Evolutionary conservation across 2,888 invertebrate genomes (phyloP).

Genomic region (Malthinus flaveolus): DNA sequence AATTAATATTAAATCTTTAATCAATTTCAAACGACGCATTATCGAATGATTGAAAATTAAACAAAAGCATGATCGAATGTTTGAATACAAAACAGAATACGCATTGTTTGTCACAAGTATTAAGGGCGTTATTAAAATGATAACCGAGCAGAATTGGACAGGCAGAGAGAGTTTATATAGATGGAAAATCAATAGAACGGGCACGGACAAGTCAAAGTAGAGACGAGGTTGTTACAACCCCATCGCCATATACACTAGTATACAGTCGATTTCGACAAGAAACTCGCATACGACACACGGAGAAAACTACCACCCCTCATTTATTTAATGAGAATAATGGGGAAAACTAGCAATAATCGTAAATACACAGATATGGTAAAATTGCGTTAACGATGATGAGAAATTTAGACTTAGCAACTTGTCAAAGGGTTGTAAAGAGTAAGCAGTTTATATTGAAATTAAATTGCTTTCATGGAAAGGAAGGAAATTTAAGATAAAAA

Average conservation of each 20-base stretch:
- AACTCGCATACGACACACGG: neutral
- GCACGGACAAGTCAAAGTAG: slow-evolving; percentile 22
- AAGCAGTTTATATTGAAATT: too few species aligned
- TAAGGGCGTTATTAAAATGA: slow-evolving; percentile 31
- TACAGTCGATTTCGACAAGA: neutral
- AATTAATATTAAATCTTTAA: too few species aligned
- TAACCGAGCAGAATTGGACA: slow-evolving; percentile 25
- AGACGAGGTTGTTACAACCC: slow-evolving; percentile 25
- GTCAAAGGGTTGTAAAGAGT: too few species aligned
- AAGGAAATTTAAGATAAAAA: too few species aligned
- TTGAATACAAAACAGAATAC: slow-evolving; percentile 1
- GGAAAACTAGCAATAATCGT: neutral
- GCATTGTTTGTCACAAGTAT: slow-evolving; percentile 30
- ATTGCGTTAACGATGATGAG: neutral
- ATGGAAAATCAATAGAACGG: slow-evolving; percentile 30
- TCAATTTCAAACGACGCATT: too few species aligned
- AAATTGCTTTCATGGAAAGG: too few species aligned
- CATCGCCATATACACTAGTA: slow-evolving; percentile 16
- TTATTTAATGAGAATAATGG: neutral
- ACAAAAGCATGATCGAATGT: too few species aligned
- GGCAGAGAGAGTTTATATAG: slow-evolving; percentile 20
- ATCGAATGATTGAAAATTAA: too few species aligned
- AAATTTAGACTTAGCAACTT: too few species aligned
- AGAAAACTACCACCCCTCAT: neutral
- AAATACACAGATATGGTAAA: neutral